These are phyloP conservation scores for Drosophila bunnanda DNA, from an alignment of 2,888 invertebrate genomes.

Conservation along the genomic window DNA sequence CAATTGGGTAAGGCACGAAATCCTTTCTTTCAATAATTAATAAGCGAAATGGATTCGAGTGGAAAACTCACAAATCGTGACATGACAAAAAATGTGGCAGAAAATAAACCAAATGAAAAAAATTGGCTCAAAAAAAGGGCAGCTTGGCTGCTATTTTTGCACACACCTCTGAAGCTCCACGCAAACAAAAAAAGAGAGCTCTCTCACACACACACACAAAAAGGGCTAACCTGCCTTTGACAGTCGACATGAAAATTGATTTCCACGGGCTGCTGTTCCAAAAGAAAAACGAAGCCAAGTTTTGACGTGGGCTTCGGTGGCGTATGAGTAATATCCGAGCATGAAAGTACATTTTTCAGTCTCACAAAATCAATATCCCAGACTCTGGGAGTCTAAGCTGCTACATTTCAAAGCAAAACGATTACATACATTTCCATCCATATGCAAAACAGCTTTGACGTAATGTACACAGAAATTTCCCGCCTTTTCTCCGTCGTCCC, in stretches of 20 bases:
- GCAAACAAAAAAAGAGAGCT: conserved; percentile 20
- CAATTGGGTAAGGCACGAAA: conserved; percentile 5
- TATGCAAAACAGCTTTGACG: conserved; percentile 67
- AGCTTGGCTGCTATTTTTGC: conserved; percentile 63
- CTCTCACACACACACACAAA: background rate
- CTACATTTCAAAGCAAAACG: conserved; percentile 21
- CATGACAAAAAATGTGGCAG: conserved; percentile 45
- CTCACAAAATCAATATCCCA: conserved; percentile 41
- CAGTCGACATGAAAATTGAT: conserved; percentile 74
- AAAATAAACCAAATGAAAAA: conserved; percentile 31
- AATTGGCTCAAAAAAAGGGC: conserved; percentile 27
- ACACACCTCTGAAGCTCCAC: conserved; percentile 27
- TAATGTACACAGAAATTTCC: conserved; percentile 39
- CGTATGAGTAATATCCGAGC: conserved; percentile 51
- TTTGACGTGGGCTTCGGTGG: conserved; percentile 33
- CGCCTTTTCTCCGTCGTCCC: conserved; percentile 10
- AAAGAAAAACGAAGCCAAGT: conserved; percentile 1
- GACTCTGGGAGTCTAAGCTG: conserved; percentile 34
- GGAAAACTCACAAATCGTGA: conserved; percentile 75
- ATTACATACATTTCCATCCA: conserved; percentile 58
- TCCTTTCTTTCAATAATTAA: conserved; percentile 55
- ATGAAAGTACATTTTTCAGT: conserved; percentile 38
- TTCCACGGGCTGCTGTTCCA: conserved; percentile 49
- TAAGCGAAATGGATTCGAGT: conserved; percentile 61
- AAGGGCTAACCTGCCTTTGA: conserved; percentile 63